Base-by-base conservation (phyloP, 2,797 vertebrate species). In the Tamandua tetradactyla region DNA sequence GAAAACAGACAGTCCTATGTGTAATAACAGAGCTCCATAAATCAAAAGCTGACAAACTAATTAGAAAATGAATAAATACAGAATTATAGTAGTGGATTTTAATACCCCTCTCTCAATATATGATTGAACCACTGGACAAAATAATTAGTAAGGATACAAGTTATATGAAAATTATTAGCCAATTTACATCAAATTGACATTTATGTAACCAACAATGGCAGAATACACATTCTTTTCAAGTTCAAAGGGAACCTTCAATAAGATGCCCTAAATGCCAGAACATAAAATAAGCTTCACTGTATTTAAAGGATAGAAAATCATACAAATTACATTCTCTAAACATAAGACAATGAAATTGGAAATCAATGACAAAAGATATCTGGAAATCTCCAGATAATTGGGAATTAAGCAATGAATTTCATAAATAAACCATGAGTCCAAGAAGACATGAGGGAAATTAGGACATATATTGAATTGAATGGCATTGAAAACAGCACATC, bases 261-360 rank as follows among this genome's bases (percentile, higher is more conserved):
- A 88, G 44, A 44, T 88, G 52, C 27, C 74, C 4, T 27, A 49
- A 47, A 66, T 59, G 7, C 47, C 32, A 10, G 6, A 35, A 18
- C 13, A 62, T 47, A 75, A 79, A 47, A 78, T 49, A 85, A 80
- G 9, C 6, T 17, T 59, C 7, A 49, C 5, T 66, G 5, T 35
- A 23, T 47, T 66, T 78, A 71, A 78, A 94, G 7, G n/a, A 61
- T 59, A 92, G 47, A 94, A 94, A 89, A 81, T 7, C 7, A 61
- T 47, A 55, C 15, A 72, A 74, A 79, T 74, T 74, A 37, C 35
- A 27, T 25, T 89, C 64, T 66, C 5, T 59, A 57, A 25, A 40
- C 32, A 32, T 5, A 55, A 8, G 32, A 74, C 37, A 76, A 42
- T 78, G 86, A 71, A 71, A 37, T 59, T 91, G 37, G 17, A 81